These are phyloP conservation scores for Oncopodura yosiiana DNA, from an alignment of 1,140 invertebrate genomes.

Conservation along the genomic window DNA sequence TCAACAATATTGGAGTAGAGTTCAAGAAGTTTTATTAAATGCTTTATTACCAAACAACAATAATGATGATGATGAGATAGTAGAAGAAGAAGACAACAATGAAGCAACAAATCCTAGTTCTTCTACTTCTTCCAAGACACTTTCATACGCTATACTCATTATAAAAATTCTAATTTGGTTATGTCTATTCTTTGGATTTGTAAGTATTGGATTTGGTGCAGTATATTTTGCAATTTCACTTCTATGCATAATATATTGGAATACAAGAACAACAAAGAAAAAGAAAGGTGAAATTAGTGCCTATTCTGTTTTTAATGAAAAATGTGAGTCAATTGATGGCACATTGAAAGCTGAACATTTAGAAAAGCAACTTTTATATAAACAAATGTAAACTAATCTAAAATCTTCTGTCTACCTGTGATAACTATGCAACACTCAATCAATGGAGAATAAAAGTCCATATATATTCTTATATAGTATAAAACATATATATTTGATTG, in stretches of 20 bases:
- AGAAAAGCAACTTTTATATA: slow-evolving; percentile 46
- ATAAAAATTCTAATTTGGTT: slow-evolving; percentile 29
- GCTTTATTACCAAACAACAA: slow-evolving; percentile 25
- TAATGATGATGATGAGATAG: background rate
- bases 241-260: slow-evolving; percentile 70
- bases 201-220: slow-evolving; percentile 77
- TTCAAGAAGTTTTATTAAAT: background rate
- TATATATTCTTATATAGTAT: no score
- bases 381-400: no score
- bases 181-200: slow-evolving; percentile 32
- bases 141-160: background rate
- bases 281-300: slow-evolving; percentile 72
- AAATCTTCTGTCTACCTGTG: no score
- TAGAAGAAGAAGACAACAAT: slow-evolving; percentile 1
- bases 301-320: slow-evolving; percentile 95
- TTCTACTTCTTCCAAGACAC: background rate
- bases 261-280: slow-evolving; percentile 63
- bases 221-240: slow-evolving; percentile 74
- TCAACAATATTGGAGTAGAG: slow-evolving; percentile 2
- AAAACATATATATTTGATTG: no score
- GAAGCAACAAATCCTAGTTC: background rate
- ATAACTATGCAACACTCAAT: no score
- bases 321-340: slow-evolving; percentile 84
- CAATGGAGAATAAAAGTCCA: no score
- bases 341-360: slow-evolving; percentile 92